These are phyloP conservation scores for Cyclura pinguis DNA, from an alignment of 2,797 vertebrate species.

Conservation along the genomic window DNA sequence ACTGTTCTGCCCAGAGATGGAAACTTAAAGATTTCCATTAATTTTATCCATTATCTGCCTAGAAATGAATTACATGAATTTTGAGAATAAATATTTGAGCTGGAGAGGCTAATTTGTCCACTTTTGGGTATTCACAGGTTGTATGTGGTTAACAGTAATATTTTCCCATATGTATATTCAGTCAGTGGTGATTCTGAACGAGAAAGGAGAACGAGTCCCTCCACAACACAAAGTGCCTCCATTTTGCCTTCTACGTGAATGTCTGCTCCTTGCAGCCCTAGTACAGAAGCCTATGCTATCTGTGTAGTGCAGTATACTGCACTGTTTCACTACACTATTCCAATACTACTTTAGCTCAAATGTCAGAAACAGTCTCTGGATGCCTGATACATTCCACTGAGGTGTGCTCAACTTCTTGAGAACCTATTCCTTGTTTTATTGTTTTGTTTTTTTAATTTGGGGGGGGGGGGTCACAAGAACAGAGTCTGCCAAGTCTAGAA, in stretches of 20 bases:
- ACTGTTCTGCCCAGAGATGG: background rate
- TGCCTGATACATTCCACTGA: background rate
- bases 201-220: too few relatives aligned
- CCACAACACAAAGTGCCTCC: background rate
- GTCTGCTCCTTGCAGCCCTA: background rate
- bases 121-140: background rate
- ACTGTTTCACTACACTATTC: background rate
- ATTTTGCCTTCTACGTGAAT: background rate
- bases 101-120: background rate
- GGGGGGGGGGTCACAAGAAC: background rate
- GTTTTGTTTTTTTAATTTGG: background rate
- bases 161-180: background rate
- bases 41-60: background rate
- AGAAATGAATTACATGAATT: background rate
- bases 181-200: background rate
- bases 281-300: background rate
- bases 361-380: background rate
- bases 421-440: background rate
- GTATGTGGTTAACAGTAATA: too few relatives aligned
- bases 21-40: background rate
- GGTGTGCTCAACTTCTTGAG: background rate
- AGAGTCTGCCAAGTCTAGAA: background rate
- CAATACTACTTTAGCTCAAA: background rate
- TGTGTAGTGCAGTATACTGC: background rate
- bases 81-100: background rate